Conservation (phyloP, 2,113 vertebrate species). For the Aegithalos caudatus region DNA sequence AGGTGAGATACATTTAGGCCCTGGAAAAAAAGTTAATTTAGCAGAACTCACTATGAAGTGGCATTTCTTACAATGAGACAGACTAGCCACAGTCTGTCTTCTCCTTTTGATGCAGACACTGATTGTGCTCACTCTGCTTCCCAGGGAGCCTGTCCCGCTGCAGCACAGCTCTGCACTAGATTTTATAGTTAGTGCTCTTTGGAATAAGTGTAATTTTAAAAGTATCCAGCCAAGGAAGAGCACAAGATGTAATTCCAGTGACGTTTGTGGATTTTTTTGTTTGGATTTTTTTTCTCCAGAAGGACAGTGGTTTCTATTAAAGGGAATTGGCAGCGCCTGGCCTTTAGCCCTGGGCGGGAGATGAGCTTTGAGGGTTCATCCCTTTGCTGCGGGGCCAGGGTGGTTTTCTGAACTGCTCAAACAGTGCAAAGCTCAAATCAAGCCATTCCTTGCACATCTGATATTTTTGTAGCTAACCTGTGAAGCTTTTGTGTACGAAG, state of each 20-base stretch:
- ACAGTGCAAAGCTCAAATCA: background rate
- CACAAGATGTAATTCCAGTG: constrained; percentile 29
- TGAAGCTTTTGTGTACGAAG: background rate
- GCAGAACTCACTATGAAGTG: background rate
- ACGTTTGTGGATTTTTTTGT: background rate
- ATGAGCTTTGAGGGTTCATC: background rate
- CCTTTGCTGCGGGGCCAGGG: fast-evolving
- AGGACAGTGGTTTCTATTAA: constrained; percentile 27
- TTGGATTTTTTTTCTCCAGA: background rate
- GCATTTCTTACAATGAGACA: background rate
- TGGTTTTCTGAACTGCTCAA: background rate
- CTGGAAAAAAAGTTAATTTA: background rate
- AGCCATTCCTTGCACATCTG: background rate
- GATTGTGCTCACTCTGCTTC: background rate
- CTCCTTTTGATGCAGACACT: background rate
- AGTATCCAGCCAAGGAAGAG: constrained; percentile 18
- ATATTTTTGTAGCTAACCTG: constrained; percentile 54
- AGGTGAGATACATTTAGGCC: background rate
- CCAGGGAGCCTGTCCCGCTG: background rate
- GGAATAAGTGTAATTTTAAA: background rate
- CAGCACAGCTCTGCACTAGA: background rate
- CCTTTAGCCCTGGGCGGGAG: background rate
- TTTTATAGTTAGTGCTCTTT: background rate
- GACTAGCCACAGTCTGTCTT: background rate
- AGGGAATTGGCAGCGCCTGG: background rate